Conservation (phyloP, 1,140 invertebrate genomes). For the Bombus cullumanus region DNA sequence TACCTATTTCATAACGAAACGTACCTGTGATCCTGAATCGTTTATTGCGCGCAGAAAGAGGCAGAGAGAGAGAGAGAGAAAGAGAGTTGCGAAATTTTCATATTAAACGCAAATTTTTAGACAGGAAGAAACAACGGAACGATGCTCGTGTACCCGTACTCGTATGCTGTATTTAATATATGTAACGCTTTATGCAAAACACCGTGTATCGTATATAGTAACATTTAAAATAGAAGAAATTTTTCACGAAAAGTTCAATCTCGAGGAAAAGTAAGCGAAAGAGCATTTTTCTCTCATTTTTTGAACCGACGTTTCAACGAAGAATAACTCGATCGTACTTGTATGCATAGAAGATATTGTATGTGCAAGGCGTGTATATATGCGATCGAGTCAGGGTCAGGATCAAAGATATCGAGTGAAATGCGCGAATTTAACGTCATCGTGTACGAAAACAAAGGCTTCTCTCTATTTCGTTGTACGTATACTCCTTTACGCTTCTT, state of each 20-base stretch:
- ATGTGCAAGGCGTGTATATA: background rate
- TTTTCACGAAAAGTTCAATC: background rate
- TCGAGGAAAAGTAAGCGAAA: background rate
- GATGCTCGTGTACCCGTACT: too few species aligned
- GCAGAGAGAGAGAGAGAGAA: too few species aligned
- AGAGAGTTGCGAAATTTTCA: too few species aligned
- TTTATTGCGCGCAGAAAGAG: too few species aligned
- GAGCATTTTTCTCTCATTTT: too few species aligned
- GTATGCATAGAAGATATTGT: background rate
- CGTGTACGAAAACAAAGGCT: slow-evolving; percentile 24
- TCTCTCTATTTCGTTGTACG: background rate
- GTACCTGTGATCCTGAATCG: too few species aligned
- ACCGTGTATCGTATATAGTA: too few species aligned
- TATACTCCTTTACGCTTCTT: background rate
- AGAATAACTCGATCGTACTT: background rate
- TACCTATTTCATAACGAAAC: background rate
- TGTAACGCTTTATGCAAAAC: too few species aligned
- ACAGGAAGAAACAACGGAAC: too few species aligned
- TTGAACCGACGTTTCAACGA: background rate
- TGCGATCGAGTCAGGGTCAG: background rate
- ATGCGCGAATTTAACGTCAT: background rate
- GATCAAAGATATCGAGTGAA: slow-evolving; percentile 34
- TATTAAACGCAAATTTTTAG: too few species aligned
- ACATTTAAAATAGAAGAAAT: too few species aligned
- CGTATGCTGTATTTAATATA: too few species aligned